Percentiles rank a stretch among this genome's conserved stretches.
These are phyloP conservation scores for Chelmon rostratus DNA, from an alignment of 2,797 vertebrate genomes.

Conservation along the genomic window DNA sequence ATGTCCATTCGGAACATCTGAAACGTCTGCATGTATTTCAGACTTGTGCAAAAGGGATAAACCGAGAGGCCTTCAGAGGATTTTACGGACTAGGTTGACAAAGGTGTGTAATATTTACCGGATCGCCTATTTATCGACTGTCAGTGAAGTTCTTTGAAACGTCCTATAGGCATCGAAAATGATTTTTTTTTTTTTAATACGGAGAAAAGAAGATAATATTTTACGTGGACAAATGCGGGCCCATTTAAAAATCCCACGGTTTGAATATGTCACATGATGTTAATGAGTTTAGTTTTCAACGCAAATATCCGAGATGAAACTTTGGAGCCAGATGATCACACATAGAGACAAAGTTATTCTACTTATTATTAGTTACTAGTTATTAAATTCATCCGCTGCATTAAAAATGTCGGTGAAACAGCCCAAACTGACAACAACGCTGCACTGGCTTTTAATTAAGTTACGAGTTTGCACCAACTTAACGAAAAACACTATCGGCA, in stretches of 20 bases:
- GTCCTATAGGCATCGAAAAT: background rate
- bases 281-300: background rate
- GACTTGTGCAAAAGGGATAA: slow-evolving; percentile 4
- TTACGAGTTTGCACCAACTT: background rate
- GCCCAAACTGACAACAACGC: too few relatives aligned
- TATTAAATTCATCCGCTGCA: background rate
- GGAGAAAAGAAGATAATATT: background rate
- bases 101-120: background rate
- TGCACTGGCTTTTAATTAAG: background rate
- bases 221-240: background rate
- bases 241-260: background rate
- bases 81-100: background rate
- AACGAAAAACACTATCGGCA: background rate
- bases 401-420: background rate
- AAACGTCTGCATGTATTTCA: background rate
- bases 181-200: too few relatives aligned
- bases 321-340: background rate
- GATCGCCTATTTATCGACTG: background rate
- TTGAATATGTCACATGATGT: background rate
- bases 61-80: too few relatives aligned
- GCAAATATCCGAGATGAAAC: slow-evolving; percentile 1
- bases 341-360: background rate
- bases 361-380: too few relatives aligned
- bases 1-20: background rate
- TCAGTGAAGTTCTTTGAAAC: background rate